Evolutionary conservation across 2,888 invertebrate species (phyloP).

Genomic region (Dolichopus griseipennis): DNA sequence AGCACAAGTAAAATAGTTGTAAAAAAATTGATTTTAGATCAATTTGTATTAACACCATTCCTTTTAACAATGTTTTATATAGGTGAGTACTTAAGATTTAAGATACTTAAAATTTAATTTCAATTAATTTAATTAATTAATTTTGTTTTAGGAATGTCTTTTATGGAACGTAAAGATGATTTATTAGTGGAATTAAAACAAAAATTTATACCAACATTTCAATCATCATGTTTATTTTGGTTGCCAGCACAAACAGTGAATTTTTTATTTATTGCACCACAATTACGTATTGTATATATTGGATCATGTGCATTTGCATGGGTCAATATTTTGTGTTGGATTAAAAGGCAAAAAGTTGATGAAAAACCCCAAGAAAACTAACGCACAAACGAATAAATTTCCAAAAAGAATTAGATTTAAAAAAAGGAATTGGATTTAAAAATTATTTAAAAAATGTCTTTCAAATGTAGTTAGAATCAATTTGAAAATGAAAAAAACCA

Average conservation of each 20-base stretch:
- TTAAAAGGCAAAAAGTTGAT: conserved; percentile 52
- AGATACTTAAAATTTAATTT: conserved; percentile 12
- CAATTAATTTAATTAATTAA: background rate
- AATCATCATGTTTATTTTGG: conserved; percentile 76
- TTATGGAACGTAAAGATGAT: conserved; percentile 62
- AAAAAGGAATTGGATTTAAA: too few species aligned
- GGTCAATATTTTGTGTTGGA: conserved; percentile 76
- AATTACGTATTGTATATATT: conserved; percentile 68
- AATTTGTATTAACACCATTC: conserved; percentile 66
- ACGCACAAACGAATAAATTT: too few species aligned
- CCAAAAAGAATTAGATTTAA: too few species aligned
- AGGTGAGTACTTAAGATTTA: conserved; percentile 43
- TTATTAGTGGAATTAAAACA: conserved; percentile 59
- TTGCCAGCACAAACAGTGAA: conserved; percentile 71
- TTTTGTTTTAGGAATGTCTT: conserved; percentile 54
- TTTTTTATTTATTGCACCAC: conserved; percentile 62
- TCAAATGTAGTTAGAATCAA: too few species aligned
- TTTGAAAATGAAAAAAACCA: too few species aligned
- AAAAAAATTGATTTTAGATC: conserved; percentile 65
- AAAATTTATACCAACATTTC: conserved; percentile 63
- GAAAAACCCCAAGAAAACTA: background rate
- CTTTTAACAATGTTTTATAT: conserved; percentile 62
- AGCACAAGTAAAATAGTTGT: conserved; percentile 53
- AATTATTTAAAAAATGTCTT: too few species aligned
- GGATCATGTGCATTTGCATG: conserved; percentile 69